Evolutionary conservation across 2,797 vertebrate species (phyloP), one percentile per base, ranked within the genome.

Genomic region (Micrastur ruficollis): DNA sequence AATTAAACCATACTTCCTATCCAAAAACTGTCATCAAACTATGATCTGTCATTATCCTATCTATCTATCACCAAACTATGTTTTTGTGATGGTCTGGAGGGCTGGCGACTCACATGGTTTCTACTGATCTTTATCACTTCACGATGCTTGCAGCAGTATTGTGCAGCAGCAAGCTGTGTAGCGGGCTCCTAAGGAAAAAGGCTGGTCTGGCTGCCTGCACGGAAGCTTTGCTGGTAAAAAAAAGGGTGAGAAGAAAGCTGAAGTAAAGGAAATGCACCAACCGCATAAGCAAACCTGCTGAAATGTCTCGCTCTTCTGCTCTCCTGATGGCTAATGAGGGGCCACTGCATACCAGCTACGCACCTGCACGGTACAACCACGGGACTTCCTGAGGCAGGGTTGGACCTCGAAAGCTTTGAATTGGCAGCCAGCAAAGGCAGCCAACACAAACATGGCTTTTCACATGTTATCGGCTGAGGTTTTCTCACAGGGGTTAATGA

Each of bases 61-160:
- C 72, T 65, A 81, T 67, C 85, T 67, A 83, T 53, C 58, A 79
- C 1, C 15, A 58, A 86, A 75, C 70, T 47, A 17, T 2, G 38
- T 29, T 81, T 90, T 22, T 75, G 34, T n/a, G 26, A 89, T 89
- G 92, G 86, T 92, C 70, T 89, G 66, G 76, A 93, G 50, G 73
- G 50, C 67, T 92, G 55, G 32, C 59, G 68, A 92, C 40, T 84
- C 89, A 66, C 25, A 14, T 4, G 27, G 40, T 34, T 88, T 46
- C 49, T 68, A 49, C 21, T 2, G 0, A 53, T 65, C 31, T 38
- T 84, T 75, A 85, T 10, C 27, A 27, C 40, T 52, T 85, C 81
- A 82, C 82, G 72, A 55, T 29, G 34, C 25, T 47, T 80, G 62
- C 50, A 89, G 55, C 58, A 53, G 14, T 6, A n/a, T 1, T 10